These are phyloP conservation scores for Eospalax fontanierii DNA, from an alignment of 2,797 vertebrate species.

Conservation along the genomic window DNA sequence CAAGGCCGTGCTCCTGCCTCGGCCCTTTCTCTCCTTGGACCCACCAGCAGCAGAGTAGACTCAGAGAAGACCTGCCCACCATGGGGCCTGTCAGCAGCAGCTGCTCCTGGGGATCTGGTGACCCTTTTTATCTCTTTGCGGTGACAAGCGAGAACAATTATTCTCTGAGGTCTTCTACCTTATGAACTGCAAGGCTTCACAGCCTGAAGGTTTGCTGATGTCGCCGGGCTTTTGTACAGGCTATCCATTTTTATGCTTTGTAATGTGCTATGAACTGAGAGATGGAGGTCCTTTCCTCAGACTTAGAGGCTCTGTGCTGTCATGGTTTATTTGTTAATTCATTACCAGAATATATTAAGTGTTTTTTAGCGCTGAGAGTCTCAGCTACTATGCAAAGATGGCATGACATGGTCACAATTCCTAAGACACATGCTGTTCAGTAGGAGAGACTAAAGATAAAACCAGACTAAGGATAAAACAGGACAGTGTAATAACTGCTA, in stretches of 20 bases:
- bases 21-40: not conserved
- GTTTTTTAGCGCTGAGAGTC: not conserved
- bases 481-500: not conserved
- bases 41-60: not conserved
- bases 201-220: not conserved
- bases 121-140: not conserved
- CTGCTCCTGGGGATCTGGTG: not conserved
- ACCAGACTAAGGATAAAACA: not conserved
- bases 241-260: not conserved
- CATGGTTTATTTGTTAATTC: not conserved
- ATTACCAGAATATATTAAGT: not conserved
- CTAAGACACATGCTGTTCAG: not conserved
- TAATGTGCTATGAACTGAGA: not conserved
- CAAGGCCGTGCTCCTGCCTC: not conserved
- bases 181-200: not conserved
- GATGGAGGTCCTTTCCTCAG: not conserved
- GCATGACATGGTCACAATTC: not conserved
- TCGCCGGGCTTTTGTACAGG: not conserved
- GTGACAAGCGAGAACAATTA: constrained; percentile 39
- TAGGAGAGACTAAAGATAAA: not conserved
- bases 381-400: not conserved
- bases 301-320: not conserved
- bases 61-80: not conserved
- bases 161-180: not conserved
- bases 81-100: not conserved